A percentile compares a stretch with the other conserved stretches of the same genome.
Conservation (phyloP, 2,888 invertebrate species). For the Plusia festucae region DNA sequence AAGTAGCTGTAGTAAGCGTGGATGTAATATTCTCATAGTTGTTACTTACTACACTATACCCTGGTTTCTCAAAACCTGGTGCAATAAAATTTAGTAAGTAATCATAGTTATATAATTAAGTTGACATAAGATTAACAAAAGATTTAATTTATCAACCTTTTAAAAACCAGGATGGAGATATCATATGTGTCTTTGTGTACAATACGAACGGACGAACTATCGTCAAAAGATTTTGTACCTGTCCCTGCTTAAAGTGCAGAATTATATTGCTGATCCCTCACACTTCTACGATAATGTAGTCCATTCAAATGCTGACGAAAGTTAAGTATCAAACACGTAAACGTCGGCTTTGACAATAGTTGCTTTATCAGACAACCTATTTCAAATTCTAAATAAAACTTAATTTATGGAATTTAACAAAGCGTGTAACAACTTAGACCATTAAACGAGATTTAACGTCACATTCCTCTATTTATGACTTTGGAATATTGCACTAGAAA, state of each 20-base stretch:
- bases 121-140: too few species aligned
- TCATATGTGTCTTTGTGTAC: too few species aligned
- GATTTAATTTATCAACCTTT: too few species aligned
- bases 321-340: background rate
- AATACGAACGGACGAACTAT: too few species aligned
- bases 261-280: background rate
- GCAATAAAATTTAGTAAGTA: too few species aligned
- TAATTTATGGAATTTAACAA: conserved; percentile 4
- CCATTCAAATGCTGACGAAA: conserved; percentile 3
- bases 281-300: background rate
- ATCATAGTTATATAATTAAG: too few species aligned
- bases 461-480: conserved; percentile 30
- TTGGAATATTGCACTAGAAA: conserved; percentile 25
- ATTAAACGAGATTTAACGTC: conserved; percentile 30
- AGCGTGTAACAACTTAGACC: conserved; percentile 18
- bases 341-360: conserved; percentile 2
- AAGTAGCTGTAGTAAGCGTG: conserved; percentile 4
- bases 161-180: too few species aligned
- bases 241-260: background rate
- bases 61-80: too few species aligned
- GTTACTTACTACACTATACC: too few species aligned
- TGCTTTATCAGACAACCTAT: background rate
- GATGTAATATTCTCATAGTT: too few species aligned
- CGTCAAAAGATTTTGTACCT: background rate
- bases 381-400: conserved; percentile 2